Evolutionary conservation across 1,140 invertebrate species (phyloP).

Genomic region (Drosophila pectinifera): DNA sequence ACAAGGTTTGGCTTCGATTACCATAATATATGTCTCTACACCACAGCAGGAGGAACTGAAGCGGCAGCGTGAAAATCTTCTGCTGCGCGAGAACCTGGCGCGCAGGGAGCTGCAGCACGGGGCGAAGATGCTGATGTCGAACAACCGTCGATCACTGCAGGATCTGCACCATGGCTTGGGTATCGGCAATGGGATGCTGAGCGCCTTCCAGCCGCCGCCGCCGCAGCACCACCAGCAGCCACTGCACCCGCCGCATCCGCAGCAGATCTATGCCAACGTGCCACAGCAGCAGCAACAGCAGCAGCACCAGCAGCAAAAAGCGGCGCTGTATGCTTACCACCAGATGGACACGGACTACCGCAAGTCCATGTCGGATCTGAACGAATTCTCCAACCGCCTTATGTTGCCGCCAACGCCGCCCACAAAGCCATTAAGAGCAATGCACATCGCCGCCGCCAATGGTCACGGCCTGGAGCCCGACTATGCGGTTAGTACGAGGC

Average conservation of each 20-base stretch:
- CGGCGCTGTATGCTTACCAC: slow-evolving; percentile 63
- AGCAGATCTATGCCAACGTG: slow-evolving; percentile 67
- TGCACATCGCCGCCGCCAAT: slow-evolving; percentile 62
- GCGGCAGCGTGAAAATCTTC: slow-evolving; percentile 89
- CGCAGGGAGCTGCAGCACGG: slow-evolving; percentile 85
- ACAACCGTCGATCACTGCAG: slow-evolving; percentile 87
- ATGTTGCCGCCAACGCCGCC: slow-evolving; percentile 76
- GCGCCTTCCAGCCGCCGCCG: slow-evolving; percentile 70
- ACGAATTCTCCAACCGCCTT: slow-evolving; percentile 80
- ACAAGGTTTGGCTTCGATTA: neutral
- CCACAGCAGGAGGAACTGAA: slow-evolving; percentile 91
- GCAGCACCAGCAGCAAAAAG: slow-evolving; percentile 59
- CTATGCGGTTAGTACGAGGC: slow-evolving; percentile 59
- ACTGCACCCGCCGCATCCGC: slow-evolving; percentile 51
- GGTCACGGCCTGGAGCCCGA: slow-evolving; percentile 61
- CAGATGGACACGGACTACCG: slow-evolving; percentile 85
- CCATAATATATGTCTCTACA: neutral
- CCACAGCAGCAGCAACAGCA: slow-evolving; percentile 66
- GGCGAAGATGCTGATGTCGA: slow-evolving; percentile 84
- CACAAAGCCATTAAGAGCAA: slow-evolving; percentile 81
- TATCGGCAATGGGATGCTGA: slow-evolving; percentile 72
- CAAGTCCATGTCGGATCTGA: slow-evolving; percentile 86
- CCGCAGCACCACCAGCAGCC: slow-evolving; percentile 42
- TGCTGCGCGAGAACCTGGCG: slow-evolving; percentile 88
- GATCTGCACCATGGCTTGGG: slow-evolving; percentile 85